Base-by-base conservation (phyloP, 2,797 vertebrate genomes). In the Cynodonichthys magdalenae region DNA sequence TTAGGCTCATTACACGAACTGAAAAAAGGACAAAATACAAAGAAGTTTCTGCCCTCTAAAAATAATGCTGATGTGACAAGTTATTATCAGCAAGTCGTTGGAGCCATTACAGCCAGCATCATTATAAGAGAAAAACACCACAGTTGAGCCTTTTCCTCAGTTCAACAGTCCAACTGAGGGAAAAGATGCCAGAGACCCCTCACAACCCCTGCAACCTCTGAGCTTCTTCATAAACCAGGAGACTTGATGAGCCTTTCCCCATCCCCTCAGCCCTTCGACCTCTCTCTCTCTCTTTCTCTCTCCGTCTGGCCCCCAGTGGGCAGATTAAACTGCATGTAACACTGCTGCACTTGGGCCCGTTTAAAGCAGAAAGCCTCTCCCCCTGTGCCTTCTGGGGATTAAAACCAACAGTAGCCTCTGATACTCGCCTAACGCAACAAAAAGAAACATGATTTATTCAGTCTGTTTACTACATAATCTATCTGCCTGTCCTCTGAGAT, bases 401-500 rank as follows among this genome's bases (percentile, higher is more conserved):
- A 74, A 89, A 79, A 84, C 59, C 65, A 85, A 84, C 82, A 76
- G 73, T 56, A 80, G 74, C 77, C 75, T 75, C 66, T 71, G 84
- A 58, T 63, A 47, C 14, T n/a, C 34, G 27, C 57, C 12, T 18
- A 6, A 15, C 6, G n/a, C 48, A 48, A 60, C 60, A 54, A 66
- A 59, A 76, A 72, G 71, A 81, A 79, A 80, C 86, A 92, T 90
- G 86, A 92, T 91, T 91, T 90, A 93, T 91, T 93, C 82, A 89
- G 84, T 80, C 78, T 90, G 90, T 90, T 91, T 92, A 92, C 89
- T 79, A 81, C 82, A 89, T 78, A 86, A 82, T 89, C 81, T 81
- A 70, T 89, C 81, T 73, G 79, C 56, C 57, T 55, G 80, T 90
- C 91, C 88, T 90, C 82, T 67, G 91, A 93, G 91, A 92, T 83